Conservation (phyloP, 2,113 vertebrate species). For the Cygnus buccinator region DNA sequence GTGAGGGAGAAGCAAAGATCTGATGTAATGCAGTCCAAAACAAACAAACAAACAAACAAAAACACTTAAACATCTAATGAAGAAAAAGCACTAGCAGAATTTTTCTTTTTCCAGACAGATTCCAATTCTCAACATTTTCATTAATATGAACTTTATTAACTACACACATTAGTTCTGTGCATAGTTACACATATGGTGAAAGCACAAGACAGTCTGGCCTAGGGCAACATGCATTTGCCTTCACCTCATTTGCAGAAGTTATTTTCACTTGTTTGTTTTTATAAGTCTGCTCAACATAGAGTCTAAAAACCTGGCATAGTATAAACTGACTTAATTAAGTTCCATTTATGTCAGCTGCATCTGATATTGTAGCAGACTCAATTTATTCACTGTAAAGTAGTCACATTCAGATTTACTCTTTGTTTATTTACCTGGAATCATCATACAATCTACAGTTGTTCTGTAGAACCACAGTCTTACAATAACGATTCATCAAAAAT, state of each 20-base stretch:
- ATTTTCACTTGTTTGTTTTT: background rate
- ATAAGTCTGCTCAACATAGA: background rate
- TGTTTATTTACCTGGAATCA: background rate
- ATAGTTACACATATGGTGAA: background rate
- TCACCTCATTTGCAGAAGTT: background rate
- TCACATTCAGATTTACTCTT: background rate
- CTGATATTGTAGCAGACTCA: background rate
- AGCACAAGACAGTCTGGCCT: background rate
- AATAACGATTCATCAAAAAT: background rate
- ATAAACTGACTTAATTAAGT: background rate
- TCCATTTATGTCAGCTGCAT: background rate
- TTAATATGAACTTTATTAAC: background rate
- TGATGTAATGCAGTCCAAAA: background rate
- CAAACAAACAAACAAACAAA: background rate
- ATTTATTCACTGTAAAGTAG: background rate
- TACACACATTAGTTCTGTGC: background rate
- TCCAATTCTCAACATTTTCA: background rate
- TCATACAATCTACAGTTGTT: background rate
- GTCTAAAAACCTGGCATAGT: background rate
- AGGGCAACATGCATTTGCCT: background rate
- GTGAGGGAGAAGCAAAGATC: background rate
- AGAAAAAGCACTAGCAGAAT: background rate
- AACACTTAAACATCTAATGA: background rate
- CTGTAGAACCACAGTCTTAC: background rate
- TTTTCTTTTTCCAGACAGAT: background rate